phyloP scores from a whole-genome alignment of 2,113 vertebrate genomes.

The Hylia prasina region DNA sequence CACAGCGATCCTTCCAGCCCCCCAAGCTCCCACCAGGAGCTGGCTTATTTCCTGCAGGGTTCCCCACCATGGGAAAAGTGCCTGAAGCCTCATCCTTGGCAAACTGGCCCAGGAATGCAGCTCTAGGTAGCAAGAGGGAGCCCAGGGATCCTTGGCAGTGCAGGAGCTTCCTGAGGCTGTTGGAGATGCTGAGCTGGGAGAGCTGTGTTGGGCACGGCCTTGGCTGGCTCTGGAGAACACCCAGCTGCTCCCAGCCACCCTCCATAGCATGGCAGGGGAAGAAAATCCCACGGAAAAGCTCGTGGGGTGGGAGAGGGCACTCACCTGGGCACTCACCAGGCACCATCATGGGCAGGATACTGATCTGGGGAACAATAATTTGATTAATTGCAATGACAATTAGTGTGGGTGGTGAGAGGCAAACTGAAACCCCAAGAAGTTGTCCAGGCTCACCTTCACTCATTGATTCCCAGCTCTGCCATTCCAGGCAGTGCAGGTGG shows the following conservation, averaged over 20 bases:
- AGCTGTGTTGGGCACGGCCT: not conserved
- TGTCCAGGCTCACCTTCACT: not conserved
- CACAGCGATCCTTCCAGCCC: not conserved
- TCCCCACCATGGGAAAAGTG: not conserved
- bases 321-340: not conserved
- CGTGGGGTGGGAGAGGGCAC: not conserved
- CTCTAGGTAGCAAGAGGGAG: accelerated
- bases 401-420: not conserved
- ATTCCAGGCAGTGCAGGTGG: not conserved
- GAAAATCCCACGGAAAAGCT: not conserved
- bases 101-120: not conserved
- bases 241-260: not conserved
- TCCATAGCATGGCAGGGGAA: not conserved
- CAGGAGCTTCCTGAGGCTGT: not conserved
- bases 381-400: not conserved
- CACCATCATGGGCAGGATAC: not conserved
- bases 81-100: not conserved
- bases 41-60: not conserved
- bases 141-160: not conserved
- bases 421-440: not conserved
- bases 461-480: not conserved
- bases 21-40: not conserved
- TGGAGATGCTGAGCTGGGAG: not conserved
- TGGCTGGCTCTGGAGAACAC: not conserved
- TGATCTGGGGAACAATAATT: not conserved